Percentiles rank a stretch among this genome's conserved stretches.
phyloP scores from a whole-genome alignment of 1,140 invertebrate genomes.

The Cardiocondyla obscurior region DNA sequence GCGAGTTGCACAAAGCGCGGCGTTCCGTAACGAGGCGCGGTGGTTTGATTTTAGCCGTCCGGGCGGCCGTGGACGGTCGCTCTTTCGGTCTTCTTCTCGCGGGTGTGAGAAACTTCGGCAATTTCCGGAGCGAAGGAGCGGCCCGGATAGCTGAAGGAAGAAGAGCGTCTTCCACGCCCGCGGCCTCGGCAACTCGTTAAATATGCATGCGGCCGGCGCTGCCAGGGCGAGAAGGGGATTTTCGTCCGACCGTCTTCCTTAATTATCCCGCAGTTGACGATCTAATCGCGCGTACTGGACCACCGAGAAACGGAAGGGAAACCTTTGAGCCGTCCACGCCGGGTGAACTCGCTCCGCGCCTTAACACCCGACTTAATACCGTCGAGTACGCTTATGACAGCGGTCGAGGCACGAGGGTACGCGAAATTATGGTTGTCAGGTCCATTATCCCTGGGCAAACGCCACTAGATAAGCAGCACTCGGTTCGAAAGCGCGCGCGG shows the following conservation, averaged over 20 bases:
- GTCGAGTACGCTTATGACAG: constrained; percentile 79
- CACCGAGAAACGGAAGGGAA: constrained; percentile 74
- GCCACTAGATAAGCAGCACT: constrained; percentile 49
- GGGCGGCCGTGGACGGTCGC: constrained; percentile 28
- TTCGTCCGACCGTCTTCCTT: constrained; percentile 78
- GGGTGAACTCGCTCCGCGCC: constrained; percentile 56
- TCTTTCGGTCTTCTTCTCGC: constrained; percentile 44
- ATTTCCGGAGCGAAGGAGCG: constrained; percentile 45
- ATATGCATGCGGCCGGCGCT: constrained; percentile 78
- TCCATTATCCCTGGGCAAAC: constrained; percentile 77
- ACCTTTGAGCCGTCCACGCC: constrained; percentile 77
- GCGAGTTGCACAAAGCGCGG: constrained; percentile 17
- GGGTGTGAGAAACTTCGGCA: constrained; percentile 48
- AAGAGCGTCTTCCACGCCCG: constrained; percentile 67
- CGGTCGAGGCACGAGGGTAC: constrained; percentile 80
- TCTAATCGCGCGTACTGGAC: constrained; percentile 78
- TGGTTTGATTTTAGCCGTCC: constrained; percentile 39
- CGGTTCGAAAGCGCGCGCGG: constrained; percentile 11
- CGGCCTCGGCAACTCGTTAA: constrained; percentile 79
- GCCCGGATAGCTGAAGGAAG: constrained; percentile 42
- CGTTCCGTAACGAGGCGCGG: constrained; percentile 30
- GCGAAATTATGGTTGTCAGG: constrained; percentile 81
- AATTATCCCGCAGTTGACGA: constrained; percentile 80
- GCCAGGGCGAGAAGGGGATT: constrained; percentile 65
- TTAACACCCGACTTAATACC: constrained; percentile 75